Evolutionary conservation across 2,888 invertebrate genomes (phyloP).

Genomic region (Bellardia bayeri): DNA sequence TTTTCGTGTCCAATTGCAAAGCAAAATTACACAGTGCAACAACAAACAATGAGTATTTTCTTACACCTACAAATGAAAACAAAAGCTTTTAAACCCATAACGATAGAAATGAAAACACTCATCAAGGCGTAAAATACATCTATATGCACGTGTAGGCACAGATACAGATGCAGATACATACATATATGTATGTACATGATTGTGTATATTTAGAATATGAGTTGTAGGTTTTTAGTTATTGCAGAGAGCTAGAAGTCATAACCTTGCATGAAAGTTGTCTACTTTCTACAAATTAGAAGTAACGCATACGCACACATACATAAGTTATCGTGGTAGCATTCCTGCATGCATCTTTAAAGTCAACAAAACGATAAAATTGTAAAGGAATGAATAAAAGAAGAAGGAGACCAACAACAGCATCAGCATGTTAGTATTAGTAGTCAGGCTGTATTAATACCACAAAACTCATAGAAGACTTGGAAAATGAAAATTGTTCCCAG

Average conservation of each 20-base stretch:
- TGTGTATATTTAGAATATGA: not conserved
- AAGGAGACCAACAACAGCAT: conserved; percentile 23
- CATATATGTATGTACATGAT: not conserved
- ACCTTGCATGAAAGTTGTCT: conserved; percentile 25
- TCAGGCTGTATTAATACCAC: conserved; percentile 1
- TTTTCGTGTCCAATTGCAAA: conserved; percentile 46
- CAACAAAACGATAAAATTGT: conserved; percentile 16
- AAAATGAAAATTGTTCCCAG: not conserved
- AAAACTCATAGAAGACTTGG: conserved; percentile 9
- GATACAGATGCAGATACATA: not conserved
- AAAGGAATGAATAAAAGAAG: conserved; percentile 18
- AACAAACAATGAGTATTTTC: conserved; percentile 19
- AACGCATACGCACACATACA: not conserved
- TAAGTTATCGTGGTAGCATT: not conserved
- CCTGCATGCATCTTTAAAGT: not conserved
- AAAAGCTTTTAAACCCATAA: conserved; percentile 32
- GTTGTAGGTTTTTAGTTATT: not conserved
- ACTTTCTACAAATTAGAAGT: conserved; percentile 51
- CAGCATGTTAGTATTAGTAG: not conserved
- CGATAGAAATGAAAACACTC: not conserved
- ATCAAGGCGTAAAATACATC: conserved; percentile 3
- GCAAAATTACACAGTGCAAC: conserved; percentile 16
- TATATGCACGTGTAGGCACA: not conserved
- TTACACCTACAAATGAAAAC: conserved; percentile 51
- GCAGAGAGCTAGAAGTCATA: not conserved